phyloP scores from a whole-genome alignment of 2,888 invertebrate genomes.

The Cheilosia scutellata region DNA sequence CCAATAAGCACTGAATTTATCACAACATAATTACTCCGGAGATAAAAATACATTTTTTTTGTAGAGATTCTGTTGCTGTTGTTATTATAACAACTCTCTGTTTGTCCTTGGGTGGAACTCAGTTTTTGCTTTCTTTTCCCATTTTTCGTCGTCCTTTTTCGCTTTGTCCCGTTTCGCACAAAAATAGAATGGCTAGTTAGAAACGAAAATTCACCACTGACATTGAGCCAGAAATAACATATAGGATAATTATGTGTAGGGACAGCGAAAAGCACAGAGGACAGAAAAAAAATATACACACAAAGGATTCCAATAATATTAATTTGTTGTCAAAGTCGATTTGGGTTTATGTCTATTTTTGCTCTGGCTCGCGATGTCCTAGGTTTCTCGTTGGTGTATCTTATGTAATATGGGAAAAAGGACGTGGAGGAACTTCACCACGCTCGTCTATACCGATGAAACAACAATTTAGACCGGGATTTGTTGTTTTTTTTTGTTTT shows the following conservation, averaged over 20 bases:
- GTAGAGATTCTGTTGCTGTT: conserved; percentile 67
- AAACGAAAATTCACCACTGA: conserved; percentile 45
- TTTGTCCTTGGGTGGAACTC: conserved; percentile 71
- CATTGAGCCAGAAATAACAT: conserved; percentile 29
- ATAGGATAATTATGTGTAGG: conserved; percentile 30
- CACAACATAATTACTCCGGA: conserved; percentile 41
- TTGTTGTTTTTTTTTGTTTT: conserved; percentile 13
- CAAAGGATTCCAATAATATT: conserved; percentile 32
- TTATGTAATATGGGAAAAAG: conserved; percentile 73
- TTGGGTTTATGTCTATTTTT: conserved; percentile 26
- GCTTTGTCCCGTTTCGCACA: conserved; percentile 32
- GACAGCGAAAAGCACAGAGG: conserved; percentile 1
- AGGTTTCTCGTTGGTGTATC: conserved; percentile 66
- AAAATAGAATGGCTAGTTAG: conserved; percentile 47
- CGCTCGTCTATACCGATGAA: conserved; percentile 40
- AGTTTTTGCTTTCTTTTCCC: conserved; percentile 35
- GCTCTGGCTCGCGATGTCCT: conserved; percentile 46
- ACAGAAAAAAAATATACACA: conserved; percentile 11
- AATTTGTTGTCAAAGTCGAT: conserved; percentile 36
- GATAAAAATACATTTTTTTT: conserved; percentile 21
- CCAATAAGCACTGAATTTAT: conserved; percentile 42
- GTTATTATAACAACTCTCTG: conserved; percentile 65
- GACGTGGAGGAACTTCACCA: conserved; percentile 70
- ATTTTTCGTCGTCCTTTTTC: conserved; percentile 12
- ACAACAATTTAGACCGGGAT: conserved; percentile 51